Evolutionary conservation across 2,113 vertebrate genomes (phyloP).

Genomic region (Centropristis striata): DNA sequence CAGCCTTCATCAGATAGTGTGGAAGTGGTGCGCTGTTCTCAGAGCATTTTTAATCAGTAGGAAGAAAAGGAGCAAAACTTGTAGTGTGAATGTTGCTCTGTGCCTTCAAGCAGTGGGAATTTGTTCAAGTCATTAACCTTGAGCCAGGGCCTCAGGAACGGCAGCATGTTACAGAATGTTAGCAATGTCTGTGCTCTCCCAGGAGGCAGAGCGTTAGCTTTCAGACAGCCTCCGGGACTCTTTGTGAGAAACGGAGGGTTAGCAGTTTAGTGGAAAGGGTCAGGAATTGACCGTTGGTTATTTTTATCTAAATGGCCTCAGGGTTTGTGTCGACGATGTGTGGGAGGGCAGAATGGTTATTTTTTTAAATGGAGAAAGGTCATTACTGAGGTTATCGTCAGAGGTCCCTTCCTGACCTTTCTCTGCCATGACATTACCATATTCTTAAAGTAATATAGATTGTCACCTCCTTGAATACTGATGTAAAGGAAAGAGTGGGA

Average conservation of each 20-base stretch:
- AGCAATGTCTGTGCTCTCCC: conserved; percentile 28
- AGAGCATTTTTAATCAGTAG: not conserved
- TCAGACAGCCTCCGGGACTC: conserved; percentile 51
- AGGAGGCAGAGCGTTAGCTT: conserved; percentile 35
- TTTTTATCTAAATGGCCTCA: conserved; percentile 43
- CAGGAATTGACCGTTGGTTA: conserved; percentile 26
- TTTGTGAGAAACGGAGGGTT: conserved; percentile 34
- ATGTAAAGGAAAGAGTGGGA: conserved; percentile 20
- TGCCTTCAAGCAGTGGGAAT: conserved; percentile 30
- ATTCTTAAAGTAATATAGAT: conserved; percentile 17
- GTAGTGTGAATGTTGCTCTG: not conserved
- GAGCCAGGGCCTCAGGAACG: conserved; percentile 57
- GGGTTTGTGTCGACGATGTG: not conserved
- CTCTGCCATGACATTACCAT: conserved; percentile 28
- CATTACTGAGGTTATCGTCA: conserved; percentile 35
- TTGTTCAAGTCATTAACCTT: conserved; percentile 70
- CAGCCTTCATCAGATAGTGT: not conserved
- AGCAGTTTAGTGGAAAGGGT: conserved; percentile 55
- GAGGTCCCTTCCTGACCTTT: conserved; percentile 25
- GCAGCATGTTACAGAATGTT: conserved; percentile 53
- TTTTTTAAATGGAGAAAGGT: conserved; percentile 31
- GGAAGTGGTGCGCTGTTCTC: not conserved
- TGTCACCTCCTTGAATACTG: conserved; percentile 28
- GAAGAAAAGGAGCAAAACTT: not conserved
- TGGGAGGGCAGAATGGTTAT: conserved; percentile 27